Evolutionary conservation across 2,113 vertebrate genomes (phyloP), one percentile per base, ranked within the genome.

Genomic region (Cranoglanis bouderius): DNA sequence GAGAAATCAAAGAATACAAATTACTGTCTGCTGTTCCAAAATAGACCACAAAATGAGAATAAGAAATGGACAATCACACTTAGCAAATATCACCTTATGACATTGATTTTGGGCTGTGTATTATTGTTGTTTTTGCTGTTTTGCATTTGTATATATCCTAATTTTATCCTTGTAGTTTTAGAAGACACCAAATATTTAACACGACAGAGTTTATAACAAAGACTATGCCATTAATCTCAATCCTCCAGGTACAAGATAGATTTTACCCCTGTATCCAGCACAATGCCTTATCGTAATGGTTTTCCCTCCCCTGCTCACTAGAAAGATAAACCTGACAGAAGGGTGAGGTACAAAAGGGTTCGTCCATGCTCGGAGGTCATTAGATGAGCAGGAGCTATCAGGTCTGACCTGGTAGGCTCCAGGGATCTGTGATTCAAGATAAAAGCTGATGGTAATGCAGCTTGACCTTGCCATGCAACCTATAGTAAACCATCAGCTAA

Each of bases 361-460:
- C 72, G 87, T 80, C 87, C 57, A 81, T 57, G 85, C 75, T 86
- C 89, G 46, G 87, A 88, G 88, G 89, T 88, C 89, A 89, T 90
- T 91, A 90, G 89, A 87, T 82, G 83, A 87, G 85, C 53, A 75
- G 61, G 63, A 85, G 84, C 86, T 84, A 89, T 90, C 88, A 74
- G 89, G 86, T 86, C 83, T 90, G 78, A 77, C 72, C 78, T 86
- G 51, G 72, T 87, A 90, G 89, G 43, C 85, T 84, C 70, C 49
- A 55, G 51, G 78, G 88, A 80, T 59, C 88, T 78, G 85, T 80
- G 84, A 87, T 75, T 85, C 59, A 59, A 84, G 91, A 90, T 92
- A 92, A 92, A 86, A 89, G 86, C 87, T 89, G 88, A 90, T 80
- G 88, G 88, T 88, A 90, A 92, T 90, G 88, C 81, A 61, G 86